A percentile compares a stretch with the other conserved stretches of the same genome.
Evolutionary conservation across 2,113 vertebrate genomes (phyloP).

Genomic region (Hemicordylus capensis): DNA sequence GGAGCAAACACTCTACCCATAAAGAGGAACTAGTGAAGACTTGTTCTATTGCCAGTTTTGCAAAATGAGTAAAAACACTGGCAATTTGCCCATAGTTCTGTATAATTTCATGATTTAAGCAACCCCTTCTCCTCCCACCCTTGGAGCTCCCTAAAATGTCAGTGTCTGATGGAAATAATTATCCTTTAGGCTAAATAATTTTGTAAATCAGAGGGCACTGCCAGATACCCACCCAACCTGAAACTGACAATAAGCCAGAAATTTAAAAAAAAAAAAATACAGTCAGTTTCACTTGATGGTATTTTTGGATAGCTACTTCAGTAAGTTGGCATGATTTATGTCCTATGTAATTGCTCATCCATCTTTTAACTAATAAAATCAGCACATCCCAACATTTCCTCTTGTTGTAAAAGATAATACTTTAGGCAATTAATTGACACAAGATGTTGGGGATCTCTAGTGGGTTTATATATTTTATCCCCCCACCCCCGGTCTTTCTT

Average conservation of each 20-base stretch:
- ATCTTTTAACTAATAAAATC: neutral
- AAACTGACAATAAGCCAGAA: conserved; percentile 28
- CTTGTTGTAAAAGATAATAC: neutral
- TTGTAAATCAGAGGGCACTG: conserved; percentile 7
- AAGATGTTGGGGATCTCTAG: too few relatives aligned
- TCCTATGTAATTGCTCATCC: neutral
- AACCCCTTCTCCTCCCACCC: conserved; percentile 36
- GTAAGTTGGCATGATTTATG: neutral
- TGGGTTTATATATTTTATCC: too few relatives aligned
- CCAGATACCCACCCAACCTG: conserved; percentile 9
- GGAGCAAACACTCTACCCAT: conserved; percentile 25
- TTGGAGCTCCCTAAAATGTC: conserved; percentile 40
- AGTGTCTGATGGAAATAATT: conserved; percentile 8
- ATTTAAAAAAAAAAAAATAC: neutral
- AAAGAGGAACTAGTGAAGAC: conserved; percentile 52
- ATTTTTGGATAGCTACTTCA: rapidly evolving
- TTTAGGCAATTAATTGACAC: neutral
- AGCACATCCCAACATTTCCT: neutral
- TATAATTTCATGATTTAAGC: conserved; percentile 57
- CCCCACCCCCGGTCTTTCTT: too few relatives aligned
- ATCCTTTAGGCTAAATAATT: neutral
- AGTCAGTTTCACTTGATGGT: conserved; percentile 6
- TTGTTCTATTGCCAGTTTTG: conserved; percentile 45
- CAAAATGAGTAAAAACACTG: conserved; percentile 34
- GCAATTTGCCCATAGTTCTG: conserved; percentile 28